Evolutionary conservation across 2,113 vertebrate species (phyloP).

Genomic region (Cinclus cinclus): DNA sequence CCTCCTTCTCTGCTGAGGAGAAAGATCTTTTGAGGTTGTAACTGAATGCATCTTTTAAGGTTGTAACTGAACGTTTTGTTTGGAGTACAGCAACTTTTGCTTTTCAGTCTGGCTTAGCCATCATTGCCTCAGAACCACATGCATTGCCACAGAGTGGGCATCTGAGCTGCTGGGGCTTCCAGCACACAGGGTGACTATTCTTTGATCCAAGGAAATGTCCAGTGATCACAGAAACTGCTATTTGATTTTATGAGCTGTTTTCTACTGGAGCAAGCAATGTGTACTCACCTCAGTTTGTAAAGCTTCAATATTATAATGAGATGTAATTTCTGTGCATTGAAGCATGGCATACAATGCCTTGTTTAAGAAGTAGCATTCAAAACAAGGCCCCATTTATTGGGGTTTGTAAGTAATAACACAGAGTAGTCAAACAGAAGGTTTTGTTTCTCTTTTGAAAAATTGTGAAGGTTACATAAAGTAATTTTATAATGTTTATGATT

Average conservation of each 20-base stretch:
- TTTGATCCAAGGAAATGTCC: background rate
- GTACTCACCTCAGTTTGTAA: background rate
- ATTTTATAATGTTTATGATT: background rate
- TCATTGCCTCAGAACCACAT: background rate
- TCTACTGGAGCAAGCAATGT: background rate
- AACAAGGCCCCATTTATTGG: background rate
- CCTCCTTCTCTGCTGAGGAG: background rate
- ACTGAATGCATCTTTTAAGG: background rate
- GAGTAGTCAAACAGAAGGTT: background rate
- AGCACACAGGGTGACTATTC: background rate
- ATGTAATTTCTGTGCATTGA: constrained; percentile 27
- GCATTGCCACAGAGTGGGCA: background rate
- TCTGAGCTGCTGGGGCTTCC: background rate
- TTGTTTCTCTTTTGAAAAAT: background rate
- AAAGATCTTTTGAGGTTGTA: background rate
- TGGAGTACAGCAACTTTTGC: background rate
- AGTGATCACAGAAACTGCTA: background rate
- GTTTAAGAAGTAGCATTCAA: background rate
- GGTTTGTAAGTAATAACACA: background rate
- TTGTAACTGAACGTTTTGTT: background rate
- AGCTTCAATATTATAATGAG: constrained; percentile 10
- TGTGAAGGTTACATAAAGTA: background rate
- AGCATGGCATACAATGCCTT: background rate
- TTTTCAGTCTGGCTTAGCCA: background rate
- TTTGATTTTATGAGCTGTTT: background rate